phyloP scores from a whole-genome alignment of 2,797 vertebrate species.

The Enteromius viviparus region DNA sequence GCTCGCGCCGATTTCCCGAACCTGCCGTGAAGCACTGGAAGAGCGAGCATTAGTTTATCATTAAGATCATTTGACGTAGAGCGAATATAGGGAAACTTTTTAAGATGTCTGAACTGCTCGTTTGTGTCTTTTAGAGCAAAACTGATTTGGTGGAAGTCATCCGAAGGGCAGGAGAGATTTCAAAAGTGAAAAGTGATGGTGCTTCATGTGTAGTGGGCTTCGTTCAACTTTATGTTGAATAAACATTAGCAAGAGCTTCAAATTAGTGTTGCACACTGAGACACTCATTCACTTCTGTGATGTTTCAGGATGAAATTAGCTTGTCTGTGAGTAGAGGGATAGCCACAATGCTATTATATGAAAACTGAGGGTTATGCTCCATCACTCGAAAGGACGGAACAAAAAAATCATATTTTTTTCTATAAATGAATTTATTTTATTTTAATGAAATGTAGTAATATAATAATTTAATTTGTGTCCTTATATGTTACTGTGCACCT shows the following conservation, averaged over 20 bases:
- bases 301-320: neutral
- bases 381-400: no score
- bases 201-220: slow-evolving; percentile 21
- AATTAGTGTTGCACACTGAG: neutral
- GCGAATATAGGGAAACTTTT: neutral
- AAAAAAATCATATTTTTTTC: neutral
- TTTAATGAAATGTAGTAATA: neutral
- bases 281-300: neutral
- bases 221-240: neutral
- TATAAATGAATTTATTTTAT: neutral
- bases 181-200: neutral
- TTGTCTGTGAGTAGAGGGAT: neutral
- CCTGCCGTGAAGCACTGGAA: neutral
- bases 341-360: neutral
- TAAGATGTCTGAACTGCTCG: neutral
- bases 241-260: neutral
- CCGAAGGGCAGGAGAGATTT: neutral
- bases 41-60: slow-evolving; percentile 39
- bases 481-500: neutral
- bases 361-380: neutral
- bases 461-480: neutral
- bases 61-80: slow-evolving; percentile 7
- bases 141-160: neutral
- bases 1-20: slow-evolving; percentile 3
- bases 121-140: neutral